These are phyloP conservation scores for Drosophila subpulchrella DNA, from an alignment of 1,140 invertebrate genomes.

Conservation along the genomic window DNA sequence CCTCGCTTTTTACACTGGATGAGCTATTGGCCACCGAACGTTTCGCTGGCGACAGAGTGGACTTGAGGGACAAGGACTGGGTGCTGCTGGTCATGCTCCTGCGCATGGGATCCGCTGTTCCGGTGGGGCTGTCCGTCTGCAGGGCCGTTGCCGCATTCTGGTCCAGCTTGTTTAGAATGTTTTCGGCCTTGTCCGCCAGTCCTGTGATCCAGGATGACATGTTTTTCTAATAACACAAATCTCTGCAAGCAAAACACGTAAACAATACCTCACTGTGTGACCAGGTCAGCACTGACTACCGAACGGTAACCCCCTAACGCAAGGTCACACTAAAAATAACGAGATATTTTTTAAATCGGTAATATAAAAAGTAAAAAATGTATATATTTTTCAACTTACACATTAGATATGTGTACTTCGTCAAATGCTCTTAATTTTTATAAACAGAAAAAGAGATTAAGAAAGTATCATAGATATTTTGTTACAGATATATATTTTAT, in stretches of 20 bases:
- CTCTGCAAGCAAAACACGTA: conserved; percentile 29
- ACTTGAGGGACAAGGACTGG: conserved; percentile 56
- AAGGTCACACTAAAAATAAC: conserved; percentile 4
- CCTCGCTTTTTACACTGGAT: conserved; percentile 62
- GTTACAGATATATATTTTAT: too few species aligned
- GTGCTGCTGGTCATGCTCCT: conserved; percentile 64
- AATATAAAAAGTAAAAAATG: too few species aligned
- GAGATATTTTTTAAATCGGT: background rate
- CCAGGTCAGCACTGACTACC: background rate
- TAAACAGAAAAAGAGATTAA: too few species aligned
- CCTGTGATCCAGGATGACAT: conserved; percentile 91
- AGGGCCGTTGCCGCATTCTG: conserved; percentile 91
- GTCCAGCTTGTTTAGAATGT: conserved; percentile 93
- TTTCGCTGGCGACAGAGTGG: conserved; percentile 49
- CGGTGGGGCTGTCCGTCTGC: conserved; percentile 41
- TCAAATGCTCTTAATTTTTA: too few species aligned
- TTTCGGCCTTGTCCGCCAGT: conserved; percentile 93
- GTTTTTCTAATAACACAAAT: background rate
- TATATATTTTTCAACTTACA: too few species aligned
- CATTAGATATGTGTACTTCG: too few species aligned
- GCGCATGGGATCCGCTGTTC: conserved; percentile 48
- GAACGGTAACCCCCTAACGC: background rate
- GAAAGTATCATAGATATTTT: too few species aligned
- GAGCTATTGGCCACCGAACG: conserved; percentile 45
- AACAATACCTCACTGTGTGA: conserved; percentile 27